Percentiles rank a stretch among this genome's conserved stretches.
Conservation (phyloP, 2,888 invertebrate genomes). For the Escarpia spicata region DNA sequence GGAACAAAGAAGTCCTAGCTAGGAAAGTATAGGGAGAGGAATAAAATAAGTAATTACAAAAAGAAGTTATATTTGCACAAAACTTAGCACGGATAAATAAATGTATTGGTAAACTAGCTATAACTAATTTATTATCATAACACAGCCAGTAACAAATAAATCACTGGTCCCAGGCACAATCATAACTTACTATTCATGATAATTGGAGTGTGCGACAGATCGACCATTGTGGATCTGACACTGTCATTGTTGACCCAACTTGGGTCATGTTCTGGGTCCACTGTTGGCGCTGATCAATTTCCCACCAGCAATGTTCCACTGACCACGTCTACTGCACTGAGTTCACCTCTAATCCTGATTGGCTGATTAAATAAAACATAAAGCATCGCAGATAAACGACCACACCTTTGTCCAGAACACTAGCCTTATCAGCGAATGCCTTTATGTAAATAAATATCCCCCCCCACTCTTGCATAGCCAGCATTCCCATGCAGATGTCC, state of each 20-base stretch:
- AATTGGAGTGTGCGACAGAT: not conserved
- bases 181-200: not conserved
- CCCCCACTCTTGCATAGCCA: not conserved
- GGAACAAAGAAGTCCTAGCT: too few relatives aligned
- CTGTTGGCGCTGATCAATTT: not conserved
- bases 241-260: not conserved
- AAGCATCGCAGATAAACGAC: not conserved
- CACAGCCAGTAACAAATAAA: not conserved
- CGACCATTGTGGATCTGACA: not conserved
- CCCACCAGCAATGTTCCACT: not conserved
- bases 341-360: not conserved
- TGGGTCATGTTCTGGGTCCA: not conserved
- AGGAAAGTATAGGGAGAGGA: not conserved
- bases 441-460: not conserved
- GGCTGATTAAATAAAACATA: slow-evolving; percentile 7
- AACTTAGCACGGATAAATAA: too few relatives aligned
- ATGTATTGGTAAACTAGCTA: not conserved
- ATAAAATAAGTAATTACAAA: not conserved
- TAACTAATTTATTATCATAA: not conserved
- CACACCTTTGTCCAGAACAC: not conserved
- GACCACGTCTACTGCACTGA: not conserved
- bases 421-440: not conserved
- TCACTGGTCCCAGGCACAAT: not conserved
- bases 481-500: not conserved
- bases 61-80: not conserved